Evolutionary conservation across 2,113 vertebrate genomes (phyloP), one percentile per base, ranked within the genome.

Genomic region (Mohoua ochrocephala): DNA sequence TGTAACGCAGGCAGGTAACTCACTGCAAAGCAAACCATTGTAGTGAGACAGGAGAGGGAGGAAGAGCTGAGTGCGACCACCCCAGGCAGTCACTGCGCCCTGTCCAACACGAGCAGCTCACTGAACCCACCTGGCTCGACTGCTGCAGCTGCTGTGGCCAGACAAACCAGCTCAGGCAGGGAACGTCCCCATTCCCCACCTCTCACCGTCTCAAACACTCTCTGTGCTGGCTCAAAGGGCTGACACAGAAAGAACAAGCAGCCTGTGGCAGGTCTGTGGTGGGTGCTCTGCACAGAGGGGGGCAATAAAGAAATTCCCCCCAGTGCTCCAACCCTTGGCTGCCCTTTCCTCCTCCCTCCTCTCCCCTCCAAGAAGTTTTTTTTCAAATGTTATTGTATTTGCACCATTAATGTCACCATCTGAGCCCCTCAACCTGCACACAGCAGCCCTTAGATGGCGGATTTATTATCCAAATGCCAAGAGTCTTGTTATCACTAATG

Each of bases 391-490:
- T 95, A 63, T 6, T 47, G 5, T 22, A 44, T 75, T 91, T 75
- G 56, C 67, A 59, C 42, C 88, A 42, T 85, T 63, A 97, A 93
- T 56, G 13, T 39, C 84, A 96, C 44, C 17, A 35, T 74, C 89
- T n/a, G 54, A 93, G 74, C 57, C 77, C 56, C 83, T 76, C 79
- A 84, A 54, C 70, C 60, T 76, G 60, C 71, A 53, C 80, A 37
- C 15, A 11, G 33, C 59, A 74, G 30, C 30, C 57, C 45, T 59
- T 45, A 41, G 86, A 81, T 71, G 11, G 33, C 14, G 6, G 82
- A 53, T 96, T 97, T 74, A 10, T 95, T 93, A 96, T 91, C 54
- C 95, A 98, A 97, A 96, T 95, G 95, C 93, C 97, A 96, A 49
- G 73, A 77, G 60, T 37, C 94, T 97, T 18, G 2, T 96, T 97